Base-by-base conservation (phyloP, 2,797 vertebrate genomes). In the Novumbra hubbsi region DNA sequence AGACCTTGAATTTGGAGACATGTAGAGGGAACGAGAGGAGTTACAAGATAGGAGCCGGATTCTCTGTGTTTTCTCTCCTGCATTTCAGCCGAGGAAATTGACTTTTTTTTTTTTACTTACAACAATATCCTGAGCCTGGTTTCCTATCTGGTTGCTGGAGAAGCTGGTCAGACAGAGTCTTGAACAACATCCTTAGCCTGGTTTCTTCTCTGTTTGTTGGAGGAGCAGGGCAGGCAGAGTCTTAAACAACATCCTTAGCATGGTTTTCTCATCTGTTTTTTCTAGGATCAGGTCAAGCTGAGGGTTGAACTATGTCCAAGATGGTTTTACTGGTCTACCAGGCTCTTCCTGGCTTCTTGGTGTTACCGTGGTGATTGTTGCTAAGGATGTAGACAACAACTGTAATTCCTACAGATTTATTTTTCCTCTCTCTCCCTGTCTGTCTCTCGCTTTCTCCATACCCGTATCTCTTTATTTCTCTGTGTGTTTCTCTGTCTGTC, bases 371-470 rank as follows among this genome's bases (percentile, higher is more conserved):
- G 76, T 83, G 80, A 74, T 68, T 70, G 16, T 75, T 79, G 78
- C 83, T 69, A 79, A 64, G 85, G 83, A 85, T 85, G 81, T 84
- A 67, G 21, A 41, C 63, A 73, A 57, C 72, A 80, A 70, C 27
- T 69, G 70, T 32, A 12, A 72, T 45, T 45, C 6, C 1, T 45
- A 45, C n/a, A 72, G 38, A 85, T 80, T 77, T 80, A 80, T 70
- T 79, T 73, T 81, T 70, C 67, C 74, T 82, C 79, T 75, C 74
- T 78, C 70, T 62, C n/a, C 63, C 19, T 52, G 5, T 52, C 15
- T 52, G 15, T 52, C 49, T 52, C 0, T 55, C 50, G 19, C 19
- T 52, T 17, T 30, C 12, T 65, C 62, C 21, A 15, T 30, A 70
- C 41, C 63, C 67, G 34, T 68, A 32, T 72, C 27, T 73, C 65